These are phyloP conservation scores for Phylloscopus whistleri DNA, from an alignment of 2,113 vertebrate species.

Conservation along the genomic window DNA sequence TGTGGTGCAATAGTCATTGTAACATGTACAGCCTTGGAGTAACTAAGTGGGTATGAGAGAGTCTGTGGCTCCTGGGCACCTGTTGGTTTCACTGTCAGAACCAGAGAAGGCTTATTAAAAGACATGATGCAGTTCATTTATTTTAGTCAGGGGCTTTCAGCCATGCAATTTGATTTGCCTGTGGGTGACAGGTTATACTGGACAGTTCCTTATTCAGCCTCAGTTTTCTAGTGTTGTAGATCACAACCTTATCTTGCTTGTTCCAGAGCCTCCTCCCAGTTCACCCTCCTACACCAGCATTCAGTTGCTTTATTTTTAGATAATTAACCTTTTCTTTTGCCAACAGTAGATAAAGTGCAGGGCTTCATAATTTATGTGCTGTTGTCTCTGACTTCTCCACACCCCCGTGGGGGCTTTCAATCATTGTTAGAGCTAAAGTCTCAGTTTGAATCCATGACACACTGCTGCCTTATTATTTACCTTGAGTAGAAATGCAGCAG, in stretches of 20 bases:
- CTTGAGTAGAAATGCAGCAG: not conserved
- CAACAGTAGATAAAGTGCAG: slow-evolving; percentile 6
- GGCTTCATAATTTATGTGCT: slow-evolving; percentile 19
- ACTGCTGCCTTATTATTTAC: slow-evolving; percentile 21
- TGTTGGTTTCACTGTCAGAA: slow-evolving; percentile 14
- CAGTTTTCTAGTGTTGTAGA: not conserved
- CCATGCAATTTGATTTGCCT: not conserved
- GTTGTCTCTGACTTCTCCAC: slow-evolving; percentile 13
- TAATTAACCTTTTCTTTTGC: slow-evolving; percentile 50
- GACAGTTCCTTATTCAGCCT: not conserved
- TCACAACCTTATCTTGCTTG: not conserved
- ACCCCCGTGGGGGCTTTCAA: not conserved
- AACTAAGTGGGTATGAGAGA: not conserved
- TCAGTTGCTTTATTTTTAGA: slow-evolving; percentile 30
- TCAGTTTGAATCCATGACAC: not conserved
- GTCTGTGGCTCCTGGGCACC: not conserved
- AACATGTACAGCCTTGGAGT: not conserved
- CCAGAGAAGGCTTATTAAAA: slow-evolving; percentile 2
- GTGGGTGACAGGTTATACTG: not conserved
- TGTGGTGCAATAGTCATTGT: not conserved
- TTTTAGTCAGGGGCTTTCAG: not conserved
- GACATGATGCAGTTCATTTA: not conserved
- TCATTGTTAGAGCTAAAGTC: not conserved
- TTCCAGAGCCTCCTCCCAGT: not conserved
- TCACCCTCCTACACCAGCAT: not conserved